phyloP scores from a whole-genome alignment of 2,797 vertebrate species.

The Sphenodon punctatus region DNA sequence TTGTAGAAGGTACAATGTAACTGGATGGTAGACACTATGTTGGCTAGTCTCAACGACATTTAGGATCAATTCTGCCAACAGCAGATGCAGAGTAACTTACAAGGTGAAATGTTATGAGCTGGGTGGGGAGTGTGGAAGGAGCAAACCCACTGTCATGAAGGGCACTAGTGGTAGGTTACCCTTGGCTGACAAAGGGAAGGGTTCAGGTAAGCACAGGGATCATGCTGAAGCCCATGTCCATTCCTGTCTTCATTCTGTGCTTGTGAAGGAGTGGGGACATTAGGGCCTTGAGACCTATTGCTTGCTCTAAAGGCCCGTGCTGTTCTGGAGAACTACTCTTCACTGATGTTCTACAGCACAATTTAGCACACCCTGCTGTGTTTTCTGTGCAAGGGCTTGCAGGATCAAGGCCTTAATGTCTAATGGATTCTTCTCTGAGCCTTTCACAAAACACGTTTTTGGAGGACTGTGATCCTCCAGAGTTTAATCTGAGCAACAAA shows the following conservation, averaged over 20 bases:
- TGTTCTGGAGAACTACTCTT: too few relatives aligned
- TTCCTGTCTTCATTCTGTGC: background rate
- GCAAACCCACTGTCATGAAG: too few relatives aligned
- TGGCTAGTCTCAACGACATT: background rate
- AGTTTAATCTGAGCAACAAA: background rate
- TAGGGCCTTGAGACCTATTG: too few relatives aligned
- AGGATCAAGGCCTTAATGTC: background rate
- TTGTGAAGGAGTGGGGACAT: background rate
- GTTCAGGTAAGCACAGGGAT: background rate
- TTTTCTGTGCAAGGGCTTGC: background rate
- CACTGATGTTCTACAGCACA: too few relatives aligned
- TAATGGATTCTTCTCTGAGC: background rate
- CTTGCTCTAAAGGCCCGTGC: too few relatives aligned
- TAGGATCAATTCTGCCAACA: fast-evolving
- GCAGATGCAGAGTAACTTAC: fast-evolving
- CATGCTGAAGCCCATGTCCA: fast-evolving
- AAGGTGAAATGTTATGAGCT: fast-evolving
- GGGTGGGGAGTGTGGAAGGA: background rate
- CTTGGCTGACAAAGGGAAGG: too few relatives aligned
- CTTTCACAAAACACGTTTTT: background rate
- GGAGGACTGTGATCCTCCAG: fast-evolving
- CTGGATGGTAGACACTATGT: background rate
- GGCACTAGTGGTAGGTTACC: too few relatives aligned
- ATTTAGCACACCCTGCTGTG: background rate
- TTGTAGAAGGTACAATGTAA: background rate